Conservation (phyloP, 64 coral and sea anemone species). For the Trachythela sp. region DNA sequence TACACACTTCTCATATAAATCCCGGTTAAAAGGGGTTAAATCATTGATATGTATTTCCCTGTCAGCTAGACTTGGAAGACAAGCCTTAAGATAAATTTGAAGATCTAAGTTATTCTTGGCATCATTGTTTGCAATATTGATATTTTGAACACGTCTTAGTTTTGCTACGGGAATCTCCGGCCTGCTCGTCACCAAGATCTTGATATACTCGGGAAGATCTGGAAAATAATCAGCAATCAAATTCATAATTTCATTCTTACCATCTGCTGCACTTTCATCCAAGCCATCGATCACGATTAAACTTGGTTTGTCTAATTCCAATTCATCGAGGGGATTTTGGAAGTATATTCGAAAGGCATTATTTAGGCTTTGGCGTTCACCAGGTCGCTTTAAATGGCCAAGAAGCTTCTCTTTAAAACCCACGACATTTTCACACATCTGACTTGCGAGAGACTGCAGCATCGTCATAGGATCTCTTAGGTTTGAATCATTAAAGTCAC, state of each 20-base stretch:
- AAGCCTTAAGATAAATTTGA: conserved; percentile 14
- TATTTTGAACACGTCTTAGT: conserved; percentile 16
- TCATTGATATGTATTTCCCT: neutral
- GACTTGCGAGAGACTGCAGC: conserved; percentile 62
- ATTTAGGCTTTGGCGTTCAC: neutral
- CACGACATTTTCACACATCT: conserved; percentile 62
- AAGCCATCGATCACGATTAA: conserved; percentile 57
- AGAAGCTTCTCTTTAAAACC: conserved; percentile 56
- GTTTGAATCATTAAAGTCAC: conserved; percentile 48
- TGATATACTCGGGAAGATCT: conserved; percentile 56
- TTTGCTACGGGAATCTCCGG: conserved; percentile 46
- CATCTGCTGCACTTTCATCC: conserved; percentile 53
- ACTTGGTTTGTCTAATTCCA: conserved; percentile 34
- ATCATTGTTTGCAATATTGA: conserved; percentile 20
- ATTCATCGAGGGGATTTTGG: conserved; percentile 57
- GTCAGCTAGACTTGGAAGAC: neutral
- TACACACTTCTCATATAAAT: neutral
- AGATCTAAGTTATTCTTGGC: conserved; percentile 25
- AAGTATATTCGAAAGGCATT: conserved; percentile 54
- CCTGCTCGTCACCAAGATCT: conserved; percentile 60
- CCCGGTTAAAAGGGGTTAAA: neutral
- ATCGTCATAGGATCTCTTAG: conserved; percentile 59
- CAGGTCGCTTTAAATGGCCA: neutral
- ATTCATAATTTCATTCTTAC: conserved; percentile 29
- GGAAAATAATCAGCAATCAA: conserved; percentile 54